Evolutionary conservation across 2,113 vertebrate species (phyloP).

Genomic region (Mus musculus): DNA sequence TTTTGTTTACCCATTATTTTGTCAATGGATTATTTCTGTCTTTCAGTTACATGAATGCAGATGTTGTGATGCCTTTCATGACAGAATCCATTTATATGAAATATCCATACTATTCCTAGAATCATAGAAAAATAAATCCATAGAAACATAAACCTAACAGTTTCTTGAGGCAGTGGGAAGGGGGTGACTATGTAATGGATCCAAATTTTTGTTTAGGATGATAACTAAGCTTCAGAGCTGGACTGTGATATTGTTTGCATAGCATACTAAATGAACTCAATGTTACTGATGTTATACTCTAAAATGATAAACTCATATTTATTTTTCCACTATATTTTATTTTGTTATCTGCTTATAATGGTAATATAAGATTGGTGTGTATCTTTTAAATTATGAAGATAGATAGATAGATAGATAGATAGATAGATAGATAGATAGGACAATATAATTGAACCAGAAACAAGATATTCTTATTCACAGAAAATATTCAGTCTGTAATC

Average conservation of each 20-base stretch:
- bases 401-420: neutral
- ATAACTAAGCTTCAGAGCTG: neutral
- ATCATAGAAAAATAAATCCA: neutral
- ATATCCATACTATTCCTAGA: neutral
- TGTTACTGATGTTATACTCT: neutral
- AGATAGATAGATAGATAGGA: neutral
- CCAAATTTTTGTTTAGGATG: neutral
- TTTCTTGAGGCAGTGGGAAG: neutral
- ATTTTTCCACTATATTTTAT: neutral
- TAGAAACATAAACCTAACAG: neutral
- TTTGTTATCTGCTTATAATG: neutral
- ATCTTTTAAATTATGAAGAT: neutral
- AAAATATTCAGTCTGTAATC: slow-evolving; percentile 11
- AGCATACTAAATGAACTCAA: neutral
- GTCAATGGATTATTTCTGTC: neutral
- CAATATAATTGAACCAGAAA: neutral
- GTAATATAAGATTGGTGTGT: neutral
- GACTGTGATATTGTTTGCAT: neutral
- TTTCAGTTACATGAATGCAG: neutral
- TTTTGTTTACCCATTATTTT: slow-evolving; percentile 2
- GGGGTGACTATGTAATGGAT: neutral
- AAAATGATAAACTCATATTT: neutral
- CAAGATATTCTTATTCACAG: neutral
- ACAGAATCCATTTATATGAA: slow-evolving; percentile 38
- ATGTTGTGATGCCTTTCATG: neutral